These are phyloP conservation scores for Lethenteron camtschaticum DNA, from an alignment of 2,113 vertebrate species.

Conservation along the genomic window DNA sequence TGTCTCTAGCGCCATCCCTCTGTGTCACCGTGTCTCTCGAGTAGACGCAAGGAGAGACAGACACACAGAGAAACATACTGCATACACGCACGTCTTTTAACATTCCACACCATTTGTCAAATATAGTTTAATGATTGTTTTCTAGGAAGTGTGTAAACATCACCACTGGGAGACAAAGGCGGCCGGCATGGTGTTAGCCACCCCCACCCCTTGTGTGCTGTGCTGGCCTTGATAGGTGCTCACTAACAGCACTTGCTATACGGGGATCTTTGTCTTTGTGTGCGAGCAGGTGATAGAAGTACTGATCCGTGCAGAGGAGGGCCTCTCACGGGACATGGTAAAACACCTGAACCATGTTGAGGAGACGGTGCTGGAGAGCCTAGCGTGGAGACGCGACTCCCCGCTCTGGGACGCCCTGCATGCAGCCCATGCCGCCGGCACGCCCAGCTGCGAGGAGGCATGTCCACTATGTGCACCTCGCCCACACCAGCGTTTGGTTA, in stretches of 20 bases:
- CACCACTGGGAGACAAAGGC: too few relatives aligned
- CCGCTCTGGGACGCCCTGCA: constrained; percentile 51
- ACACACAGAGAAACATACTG: too few relatives aligned
- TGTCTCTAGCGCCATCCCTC: neutral
- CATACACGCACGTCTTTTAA: too few relatives aligned
- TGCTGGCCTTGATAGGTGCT: too few relatives aligned
- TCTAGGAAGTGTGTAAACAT: too few relatives aligned
- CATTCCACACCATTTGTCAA: too few relatives aligned
- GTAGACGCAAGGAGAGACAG: too few relatives aligned
- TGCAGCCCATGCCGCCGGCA: constrained; percentile 31
- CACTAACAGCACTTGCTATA: too few relatives aligned
- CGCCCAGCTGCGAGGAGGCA: constrained; percentile 86
- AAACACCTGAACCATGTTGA: constrained; percentile 86
- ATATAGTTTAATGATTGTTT: too few relatives aligned
- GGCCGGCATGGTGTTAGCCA: too few relatives aligned
- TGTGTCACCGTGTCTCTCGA: too few relatives aligned
- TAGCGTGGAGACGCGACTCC: constrained; percentile 51
- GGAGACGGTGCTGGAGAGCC: constrained; percentile 75
- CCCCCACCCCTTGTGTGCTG: too few relatives aligned
- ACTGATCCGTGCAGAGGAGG: constrained; percentile 80
- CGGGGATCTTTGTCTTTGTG: neutral
- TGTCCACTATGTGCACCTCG: constrained; percentile 10
- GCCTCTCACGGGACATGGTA: constrained; percentile 85
- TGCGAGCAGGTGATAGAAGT: constrained; percentile 64
- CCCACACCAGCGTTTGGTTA: neutral